Evolutionary conservation across 2,113 vertebrate genomes (phyloP).

Genomic region (Lanius ludovicianus): DNA sequence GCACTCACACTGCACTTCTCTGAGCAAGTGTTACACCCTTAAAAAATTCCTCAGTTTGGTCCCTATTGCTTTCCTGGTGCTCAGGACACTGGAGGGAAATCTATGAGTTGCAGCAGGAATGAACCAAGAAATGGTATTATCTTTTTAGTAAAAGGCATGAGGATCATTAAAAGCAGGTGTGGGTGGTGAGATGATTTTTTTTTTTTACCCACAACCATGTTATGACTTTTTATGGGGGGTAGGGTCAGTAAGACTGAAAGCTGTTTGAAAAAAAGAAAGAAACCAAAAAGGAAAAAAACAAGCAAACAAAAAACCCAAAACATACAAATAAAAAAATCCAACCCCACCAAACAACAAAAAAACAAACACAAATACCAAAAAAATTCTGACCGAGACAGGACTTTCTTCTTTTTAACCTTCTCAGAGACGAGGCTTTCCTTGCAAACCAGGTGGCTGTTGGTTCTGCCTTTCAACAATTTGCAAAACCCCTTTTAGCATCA

Average conservation of each 20-base stretch:
- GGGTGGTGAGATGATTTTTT: not conserved
- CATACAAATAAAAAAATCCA: not conserved
- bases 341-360: not conserved
- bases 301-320: not conserved
- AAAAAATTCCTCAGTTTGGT: not conserved
- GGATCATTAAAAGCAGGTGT: not conserved
- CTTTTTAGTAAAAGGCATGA: not conserved
- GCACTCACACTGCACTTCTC: not conserved
- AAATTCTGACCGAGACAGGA: not conserved
- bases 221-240: not conserved
- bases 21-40: not conserved
- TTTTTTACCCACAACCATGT: not conserved
- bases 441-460: not conserved
- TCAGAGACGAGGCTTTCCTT: not conserved
- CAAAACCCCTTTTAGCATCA: not conserved
- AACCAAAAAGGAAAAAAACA: not conserved
- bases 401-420: not conserved
- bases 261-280: not conserved
- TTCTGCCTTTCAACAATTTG: conserved; percentile 12
- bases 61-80: not conserved
- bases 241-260: not conserved
- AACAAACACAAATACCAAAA: not conserved
- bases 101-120: not conserved
- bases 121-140: not conserved
- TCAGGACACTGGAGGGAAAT: not conserved